Conservation (phyloP, 2,888 invertebrate species). For the Microdon myrmicae region DNA sequence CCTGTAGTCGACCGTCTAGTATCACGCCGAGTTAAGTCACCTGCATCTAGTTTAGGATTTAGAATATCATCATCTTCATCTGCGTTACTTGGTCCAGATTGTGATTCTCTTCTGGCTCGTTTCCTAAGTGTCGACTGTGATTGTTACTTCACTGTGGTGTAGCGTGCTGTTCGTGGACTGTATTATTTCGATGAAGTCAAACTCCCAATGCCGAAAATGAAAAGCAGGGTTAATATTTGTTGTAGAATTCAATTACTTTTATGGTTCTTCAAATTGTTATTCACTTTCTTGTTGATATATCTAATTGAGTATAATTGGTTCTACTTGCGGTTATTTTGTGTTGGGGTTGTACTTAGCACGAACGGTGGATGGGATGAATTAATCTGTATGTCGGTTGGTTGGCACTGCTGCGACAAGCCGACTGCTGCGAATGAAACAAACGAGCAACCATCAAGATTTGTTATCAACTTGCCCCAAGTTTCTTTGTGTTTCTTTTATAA, state of each 20-base stretch:
- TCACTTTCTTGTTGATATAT: too few relatives aligned
- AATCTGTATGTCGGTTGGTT: constrained; percentile 82
- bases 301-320: constrained; percentile 87
- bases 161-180: constrained; percentile 92
- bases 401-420: constrained; percentile 82
- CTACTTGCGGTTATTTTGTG: constrained; percentile 92
- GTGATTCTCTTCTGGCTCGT: constrained; percentile 57
- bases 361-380: too few relatives aligned
- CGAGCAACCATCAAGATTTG: too few relatives aligned
- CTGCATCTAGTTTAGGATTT: constrained; percentile 61
- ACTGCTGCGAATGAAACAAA: too few relatives aligned
- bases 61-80: constrained; percentile 62
- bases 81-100: constrained; percentile 35
- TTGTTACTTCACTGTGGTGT: constrained; percentile 75
- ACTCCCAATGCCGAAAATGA: constrained; percentile 71
- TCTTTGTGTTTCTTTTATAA: constrained; percentile 87
- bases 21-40: constrained; percentile 64
- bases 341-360: too few relatives aligned
- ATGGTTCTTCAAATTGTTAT: too few relatives aligned
- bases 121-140: constrained; percentile 59
- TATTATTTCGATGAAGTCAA: constrained; percentile 90
- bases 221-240: constrained; percentile 74
- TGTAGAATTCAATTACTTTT: constrained; percentile 83
- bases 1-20: constrained; percentile 57
- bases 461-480: constrained; percentile 95